Conservation (phyloP, 2,113 vertebrate species). For the Zootoca vivipara region DNA sequence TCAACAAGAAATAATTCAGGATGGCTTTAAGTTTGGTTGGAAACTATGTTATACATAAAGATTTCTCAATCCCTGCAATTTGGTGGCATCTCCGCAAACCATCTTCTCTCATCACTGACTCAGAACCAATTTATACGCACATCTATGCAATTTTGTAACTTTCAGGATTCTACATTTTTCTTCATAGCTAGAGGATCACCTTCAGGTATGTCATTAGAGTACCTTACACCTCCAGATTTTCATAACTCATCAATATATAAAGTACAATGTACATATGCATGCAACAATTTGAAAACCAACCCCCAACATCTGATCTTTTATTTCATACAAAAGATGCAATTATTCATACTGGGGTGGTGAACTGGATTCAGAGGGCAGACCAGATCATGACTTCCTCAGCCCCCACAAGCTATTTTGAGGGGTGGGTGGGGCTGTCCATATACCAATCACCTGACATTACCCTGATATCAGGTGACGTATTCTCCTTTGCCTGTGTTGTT, state of each 20-base stretch:
- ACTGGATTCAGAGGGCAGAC: no score
- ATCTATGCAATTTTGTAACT: neutral
- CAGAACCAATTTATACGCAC: neutral
- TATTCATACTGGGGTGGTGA: neutral
- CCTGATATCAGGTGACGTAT: no score
- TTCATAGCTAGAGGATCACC: neutral
- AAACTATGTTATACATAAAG: neutral
- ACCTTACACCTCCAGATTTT: neutral
- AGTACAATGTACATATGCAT: neutral
- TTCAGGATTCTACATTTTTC: neutral
- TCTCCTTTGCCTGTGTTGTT: no score
- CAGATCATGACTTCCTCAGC: no score
- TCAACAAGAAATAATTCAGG: constrained; percentile 2
- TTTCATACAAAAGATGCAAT: neutral
- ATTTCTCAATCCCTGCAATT: constrained; percentile 1
- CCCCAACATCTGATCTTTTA: neutral
- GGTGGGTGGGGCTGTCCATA: no score
- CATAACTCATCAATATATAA: neutral
- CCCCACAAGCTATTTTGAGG: no score
- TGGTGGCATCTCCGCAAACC: neutral
- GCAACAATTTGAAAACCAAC: neutral
- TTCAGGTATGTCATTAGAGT: neutral
- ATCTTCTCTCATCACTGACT: neutral
- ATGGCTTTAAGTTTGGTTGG: neutral
- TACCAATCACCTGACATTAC: no score